phyloP scores from a whole-genome alignment of 1,140 invertebrate species.

The Branchinecta lynchi region DNA sequence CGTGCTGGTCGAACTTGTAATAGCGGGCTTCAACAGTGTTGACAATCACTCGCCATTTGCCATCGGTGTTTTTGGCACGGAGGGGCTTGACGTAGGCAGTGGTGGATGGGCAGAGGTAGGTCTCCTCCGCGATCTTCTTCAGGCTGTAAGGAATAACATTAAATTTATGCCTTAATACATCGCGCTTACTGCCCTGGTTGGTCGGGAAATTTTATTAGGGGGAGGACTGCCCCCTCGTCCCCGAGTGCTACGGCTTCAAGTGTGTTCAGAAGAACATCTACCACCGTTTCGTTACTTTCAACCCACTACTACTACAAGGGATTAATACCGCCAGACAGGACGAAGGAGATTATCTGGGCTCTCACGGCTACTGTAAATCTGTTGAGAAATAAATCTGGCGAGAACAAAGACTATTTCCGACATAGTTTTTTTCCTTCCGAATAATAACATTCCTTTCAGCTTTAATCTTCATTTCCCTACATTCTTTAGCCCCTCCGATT shows the following conservation, averaged over 20 bases:
- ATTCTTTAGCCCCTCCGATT: too few relatives aligned
- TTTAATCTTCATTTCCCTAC: too few relatives aligned
- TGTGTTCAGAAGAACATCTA: constrained; percentile 28
- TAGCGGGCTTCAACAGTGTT: constrained; percentile 26
- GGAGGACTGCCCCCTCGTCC: constrained; percentile 25
- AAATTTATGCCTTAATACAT: too few relatives aligned
- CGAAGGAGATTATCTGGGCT: too few relatives aligned
- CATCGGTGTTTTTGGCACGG: constrained; percentile 26
- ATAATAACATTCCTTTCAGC: too few relatives aligned
- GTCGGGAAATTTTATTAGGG: too few relatives aligned
- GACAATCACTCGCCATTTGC: constrained; percentile 28
- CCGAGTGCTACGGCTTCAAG: constrained; percentile 25
- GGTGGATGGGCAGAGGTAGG: constrained; percentile 24
- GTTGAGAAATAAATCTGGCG: too few relatives aligned
- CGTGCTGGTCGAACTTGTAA: constrained; percentile 26
- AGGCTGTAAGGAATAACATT: constrained; percentile 14
- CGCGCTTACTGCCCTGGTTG: too few relatives aligned
- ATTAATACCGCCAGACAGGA: too few relatives aligned
- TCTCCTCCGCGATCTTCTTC: constrained; percentile 24
- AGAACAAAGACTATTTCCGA: too few relatives aligned
- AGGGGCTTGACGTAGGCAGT: constrained; percentile 26
- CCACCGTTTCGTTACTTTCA: constrained; percentile 26
- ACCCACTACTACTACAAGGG: constrained; percentile 25
- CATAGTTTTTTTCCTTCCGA: too few relatives aligned
- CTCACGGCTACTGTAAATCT: too few relatives aligned